Percentiles rank a stretch among this genome's conserved stretches.
Evolutionary conservation across 2,113 vertebrate genomes (phyloP).

Genomic region (Lates calcarifer): DNA sequence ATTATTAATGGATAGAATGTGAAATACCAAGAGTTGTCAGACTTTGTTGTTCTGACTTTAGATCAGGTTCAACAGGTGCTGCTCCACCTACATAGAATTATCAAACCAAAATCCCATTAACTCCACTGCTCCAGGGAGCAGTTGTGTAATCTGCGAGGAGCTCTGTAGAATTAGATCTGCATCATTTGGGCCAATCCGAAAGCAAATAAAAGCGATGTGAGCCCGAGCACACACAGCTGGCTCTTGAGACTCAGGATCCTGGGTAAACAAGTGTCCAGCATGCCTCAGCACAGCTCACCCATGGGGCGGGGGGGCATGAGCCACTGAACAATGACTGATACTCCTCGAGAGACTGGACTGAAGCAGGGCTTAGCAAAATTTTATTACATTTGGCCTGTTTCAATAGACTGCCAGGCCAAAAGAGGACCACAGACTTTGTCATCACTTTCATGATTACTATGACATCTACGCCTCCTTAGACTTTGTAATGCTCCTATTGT

Average conservation of each 20-base stretch:
- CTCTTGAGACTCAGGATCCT: constrained; percentile 81
- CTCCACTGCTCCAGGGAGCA: constrained; percentile 36
- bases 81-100: constrained; percentile 54
- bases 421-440: constrained; percentile 73
- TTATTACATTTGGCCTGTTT: constrained; percentile 79
- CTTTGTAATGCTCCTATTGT: constrained; percentile 68
- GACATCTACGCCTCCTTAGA: constrained; percentile 67
- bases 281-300: constrained; percentile 75
- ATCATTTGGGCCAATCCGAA: constrained; percentile 86
- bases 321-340: constrained; percentile 78
- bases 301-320: constrained; percentile 62
- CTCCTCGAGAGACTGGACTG: constrained; percentile 64
- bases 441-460: constrained; percentile 72
- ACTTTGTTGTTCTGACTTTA: constrained; percentile 48
- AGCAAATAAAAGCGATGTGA: constrained; percentile 85
- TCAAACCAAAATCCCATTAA: constrained; percentile 57
- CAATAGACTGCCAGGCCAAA: constrained; percentile 65
- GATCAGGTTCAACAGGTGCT: constrained; percentile 66
- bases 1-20: constrained; percentile 46
- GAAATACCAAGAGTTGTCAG: constrained; percentile 41
- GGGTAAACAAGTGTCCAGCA: constrained; percentile 85
- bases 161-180: constrained; percentile 79
- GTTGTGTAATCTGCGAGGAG: constrained; percentile 64
- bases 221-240: constrained; percentile 87
- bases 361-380: constrained; percentile 77